Evolutionary conservation across 2,888 invertebrate species (phyloP), one percentile per base, ranked within the genome.

Genomic region (Lithophane ornitopus): DNA sequence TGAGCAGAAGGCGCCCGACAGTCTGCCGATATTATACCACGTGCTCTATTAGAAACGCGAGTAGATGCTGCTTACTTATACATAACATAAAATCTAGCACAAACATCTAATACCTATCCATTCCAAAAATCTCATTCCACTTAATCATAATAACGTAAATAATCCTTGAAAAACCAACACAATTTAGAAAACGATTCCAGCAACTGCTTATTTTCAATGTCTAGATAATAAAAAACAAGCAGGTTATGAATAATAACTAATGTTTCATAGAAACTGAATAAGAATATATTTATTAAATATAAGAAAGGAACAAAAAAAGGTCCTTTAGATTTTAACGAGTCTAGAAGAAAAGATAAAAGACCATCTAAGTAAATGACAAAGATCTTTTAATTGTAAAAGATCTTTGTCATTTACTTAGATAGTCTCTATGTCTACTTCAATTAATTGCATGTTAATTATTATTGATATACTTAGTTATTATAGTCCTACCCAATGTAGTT

Each of bases 11-110:
- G 90, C 91, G 92, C 89, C 92, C 75, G 88, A 73, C 78, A 76
- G 91, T 91, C 92, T 91, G 84, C 78, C 84, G 81, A 74, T 88
- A 80, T 88, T 87, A 83, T 86, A 85, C 68, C 83, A 89, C 85
- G 85, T 88, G 85, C 79, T 85, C 61, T 41, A 78, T 74, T 77
- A 76, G 68, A 82, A 80, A 74, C 58, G 70, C 76, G 46, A 85
- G 78, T 85, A 79, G 70, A 78, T 80, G 69, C 71, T 59, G n/a
- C 78, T 63, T 26, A 41, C 78, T 63, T 26, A 41, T 52, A 59
- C 22, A 44, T 28, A 41, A 58, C 34, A 69, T 58, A 28, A 76
- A 71, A 22, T 26, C 34, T 26, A 71, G 14, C 52, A 70, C 59
- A 16, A 59, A 59, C 49, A 54, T 74, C 22, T 66, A 28, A 46